phyloP scores from a whole-genome alignment of 92 coral and sea anemone species.

The Muricea muricata region DNA sequence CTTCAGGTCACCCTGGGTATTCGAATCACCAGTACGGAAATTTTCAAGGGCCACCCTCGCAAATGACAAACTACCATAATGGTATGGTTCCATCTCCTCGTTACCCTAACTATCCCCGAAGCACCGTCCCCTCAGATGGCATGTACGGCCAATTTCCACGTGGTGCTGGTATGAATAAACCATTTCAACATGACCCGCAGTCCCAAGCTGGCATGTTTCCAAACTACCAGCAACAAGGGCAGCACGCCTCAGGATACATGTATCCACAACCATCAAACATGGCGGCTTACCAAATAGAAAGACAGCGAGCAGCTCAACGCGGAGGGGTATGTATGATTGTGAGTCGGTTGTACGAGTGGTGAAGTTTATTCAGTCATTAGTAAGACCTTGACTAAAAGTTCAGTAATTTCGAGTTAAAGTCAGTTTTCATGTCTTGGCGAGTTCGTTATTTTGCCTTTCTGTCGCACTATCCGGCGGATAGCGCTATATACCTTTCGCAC shows the following conservation, averaged over 20 bases:
- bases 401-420: too few species aligned
- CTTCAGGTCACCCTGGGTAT: slow-evolving; percentile 47
- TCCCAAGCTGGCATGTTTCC: slow-evolving; percentile 66
- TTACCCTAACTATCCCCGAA: slow-evolving; percentile 8
- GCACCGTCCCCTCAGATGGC: background rate
- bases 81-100: slow-evolving; percentile 4
- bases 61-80: slow-evolving; percentile 22
- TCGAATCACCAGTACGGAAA: background rate
- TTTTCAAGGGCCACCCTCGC: background rate
- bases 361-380: too few species aligned
- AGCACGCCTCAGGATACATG: slow-evolving; percentile 53
- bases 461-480: too few species aligned
- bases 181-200: slow-evolving; percentile 62
- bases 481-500: too few species aligned
- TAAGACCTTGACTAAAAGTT: too few species aligned
- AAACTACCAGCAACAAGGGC: slow-evolving; percentile 66
- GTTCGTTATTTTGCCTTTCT: too few species aligned
- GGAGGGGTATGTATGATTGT: background rate
- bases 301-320: slow-evolving; percentile 6
- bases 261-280: slow-evolving; percentile 53
- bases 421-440: too few species aligned
- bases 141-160: slow-evolving; percentile 3
- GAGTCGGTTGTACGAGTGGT: too few species aligned
- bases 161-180: slow-evolving; percentile 51
- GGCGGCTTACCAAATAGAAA: slow-evolving; percentile 4